Evolutionary conservation across 1,140 invertebrate genomes (phyloP), one percentile per base, ranked within the genome.

Genomic region (Drosophila insularis): DNA sequence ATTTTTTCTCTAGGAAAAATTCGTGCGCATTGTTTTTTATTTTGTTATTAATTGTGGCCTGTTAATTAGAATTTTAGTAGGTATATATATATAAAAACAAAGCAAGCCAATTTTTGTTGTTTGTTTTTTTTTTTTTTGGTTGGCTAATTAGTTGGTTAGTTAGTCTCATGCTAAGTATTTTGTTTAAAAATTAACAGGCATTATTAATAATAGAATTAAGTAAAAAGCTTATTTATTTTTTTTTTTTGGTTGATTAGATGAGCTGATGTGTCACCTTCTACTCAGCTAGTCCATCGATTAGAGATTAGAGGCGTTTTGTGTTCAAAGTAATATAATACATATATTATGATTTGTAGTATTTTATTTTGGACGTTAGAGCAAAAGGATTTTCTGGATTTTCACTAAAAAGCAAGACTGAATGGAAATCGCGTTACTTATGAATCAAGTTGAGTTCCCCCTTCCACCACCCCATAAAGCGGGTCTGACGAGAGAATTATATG

Each of bases 261-360:
- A 87, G 78, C 82, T 86, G 84, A 82, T 86, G 82, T 87, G 82
- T 87, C 84, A 87, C 82, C 84, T 89, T 75, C 85, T 77, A 71
- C 71, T 78, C 66, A 87, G 82, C 60, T 78, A 66, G 67, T 85
- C 81, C 53, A 77, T 81, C 74, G 70, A 66, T 70, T 69, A 67
- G 56, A 81, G 64, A 37, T 62, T 68, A 59, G 79, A 74, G 84
- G 79, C 72, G 63, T 78, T 27, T 27, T 74, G 69, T 79, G 61
- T 79, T 78, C 53, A 70, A 66, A 73, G 68, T 82, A 86, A 82
- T 69, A 74, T 76, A 67, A 76, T 58, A 72, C 35, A 70, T 61
- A 63, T 71, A 50, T 50, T 17, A 19, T 46, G 64, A 10, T 19
- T 17, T 64, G 58, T 74, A 13, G 7, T 50, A 21, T 58, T 27